A percentile compares a stretch with the other conserved stretches of the same genome.
Conservation (phyloP, 2,888 invertebrate genomes). For the Tenthredo livida region DNA sequence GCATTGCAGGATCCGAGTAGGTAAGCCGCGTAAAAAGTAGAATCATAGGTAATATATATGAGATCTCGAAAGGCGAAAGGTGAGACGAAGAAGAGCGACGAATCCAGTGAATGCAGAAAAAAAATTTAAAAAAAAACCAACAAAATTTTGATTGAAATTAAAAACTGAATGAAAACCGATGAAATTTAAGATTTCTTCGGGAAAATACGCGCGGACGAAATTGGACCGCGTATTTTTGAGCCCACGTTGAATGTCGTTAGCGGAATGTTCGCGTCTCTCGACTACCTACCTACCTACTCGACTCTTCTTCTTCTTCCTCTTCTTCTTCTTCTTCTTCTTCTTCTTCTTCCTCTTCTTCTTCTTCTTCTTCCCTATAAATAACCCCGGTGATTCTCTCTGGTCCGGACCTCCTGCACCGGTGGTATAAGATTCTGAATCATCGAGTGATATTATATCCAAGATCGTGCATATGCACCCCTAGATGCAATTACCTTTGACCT, state of each 20-base stretch:
- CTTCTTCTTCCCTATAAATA: constrained; percentile 34
- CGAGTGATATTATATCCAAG: constrained; percentile 25
- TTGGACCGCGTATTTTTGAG: background rate
- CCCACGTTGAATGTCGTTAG: constrained; percentile 30
- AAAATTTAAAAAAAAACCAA: background rate
- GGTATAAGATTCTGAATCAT: constrained; percentile 35
- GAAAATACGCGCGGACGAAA: background rate
- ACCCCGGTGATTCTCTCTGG: constrained; percentile 23
- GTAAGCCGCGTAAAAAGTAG: constrained; percentile 10
- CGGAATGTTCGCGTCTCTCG: constrained; percentile 34
- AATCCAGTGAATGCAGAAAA: background rate
- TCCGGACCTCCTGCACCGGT: constrained; percentile 27
- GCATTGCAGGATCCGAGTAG: background rate
- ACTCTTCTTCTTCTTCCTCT: background rate
- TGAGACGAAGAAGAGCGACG: background rate
- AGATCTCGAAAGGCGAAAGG: constrained; percentile 16
- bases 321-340: background rate
- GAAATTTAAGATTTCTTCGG: background rate
- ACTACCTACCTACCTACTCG: background rate
- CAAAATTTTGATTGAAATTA: background rate
- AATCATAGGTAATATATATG: background rate
- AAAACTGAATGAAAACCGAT: too few relatives aligned
- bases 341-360: background rate
- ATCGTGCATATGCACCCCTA: background rate
- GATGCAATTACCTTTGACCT: background rate